A percentile compares a stretch with the other conserved stretches of the same genome.
phyloP scores from a whole-genome alignment of 2,888 invertebrate species.

The Amaurobius ferox region DNA sequence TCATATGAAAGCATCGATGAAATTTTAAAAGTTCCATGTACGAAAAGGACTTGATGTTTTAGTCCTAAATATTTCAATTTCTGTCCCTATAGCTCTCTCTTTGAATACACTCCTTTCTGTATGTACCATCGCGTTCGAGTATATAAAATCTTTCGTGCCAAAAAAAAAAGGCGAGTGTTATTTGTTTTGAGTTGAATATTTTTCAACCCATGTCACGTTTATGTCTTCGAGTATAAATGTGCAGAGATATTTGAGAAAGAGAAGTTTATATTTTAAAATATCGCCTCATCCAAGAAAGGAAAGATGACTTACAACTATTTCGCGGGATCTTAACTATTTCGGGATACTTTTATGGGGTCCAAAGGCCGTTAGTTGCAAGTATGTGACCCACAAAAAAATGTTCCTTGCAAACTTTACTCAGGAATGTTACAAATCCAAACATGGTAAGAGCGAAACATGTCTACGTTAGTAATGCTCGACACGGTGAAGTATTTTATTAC shows the following conservation, averaged over 20 bases:
- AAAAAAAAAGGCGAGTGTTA: neutral
- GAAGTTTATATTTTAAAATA: neutral
- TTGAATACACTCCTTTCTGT: neutral
- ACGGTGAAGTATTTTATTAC: neutral
- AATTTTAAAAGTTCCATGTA: neutral
- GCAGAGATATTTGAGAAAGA: neutral
- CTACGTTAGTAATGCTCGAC: neutral
- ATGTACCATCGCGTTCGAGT: neutral
- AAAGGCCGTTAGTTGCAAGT: neutral
- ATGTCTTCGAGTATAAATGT: neutral
- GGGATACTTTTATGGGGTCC: neutral
- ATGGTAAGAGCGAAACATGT: neutral
- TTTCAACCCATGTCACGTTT: neutral
- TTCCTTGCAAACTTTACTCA: neutral
- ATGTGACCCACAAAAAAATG: neutral
- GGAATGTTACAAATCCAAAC: neutral
- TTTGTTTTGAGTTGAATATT: neutral
- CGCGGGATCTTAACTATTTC: neutral
- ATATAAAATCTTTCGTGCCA: too few species aligned
- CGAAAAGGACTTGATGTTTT: neutral
- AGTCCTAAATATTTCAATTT: neutral
- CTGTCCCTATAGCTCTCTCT: neutral
- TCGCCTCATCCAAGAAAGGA: neutral
- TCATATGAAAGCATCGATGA: neutral
- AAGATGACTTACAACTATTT: constrained; percentile 5